Base-by-base conservation (phyloP, 2,113 vertebrate species). In the Sylvilagus bachmani region DNA sequence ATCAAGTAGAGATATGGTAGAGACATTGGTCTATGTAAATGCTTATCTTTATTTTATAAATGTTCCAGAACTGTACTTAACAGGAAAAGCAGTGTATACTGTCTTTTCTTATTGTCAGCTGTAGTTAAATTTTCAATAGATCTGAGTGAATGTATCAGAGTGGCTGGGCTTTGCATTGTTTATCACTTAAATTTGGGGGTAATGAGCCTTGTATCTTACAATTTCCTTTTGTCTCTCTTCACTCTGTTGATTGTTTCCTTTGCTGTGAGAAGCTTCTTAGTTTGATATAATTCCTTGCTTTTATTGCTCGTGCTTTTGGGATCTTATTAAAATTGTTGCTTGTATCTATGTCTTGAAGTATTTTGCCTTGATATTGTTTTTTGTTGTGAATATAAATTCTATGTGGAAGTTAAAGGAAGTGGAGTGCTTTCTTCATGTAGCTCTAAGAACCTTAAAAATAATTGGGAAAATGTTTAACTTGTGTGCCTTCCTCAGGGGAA, bases 11-110 rank as follows among this genome's bases (percentile, higher is more conserved):
- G 27, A 53, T 78, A 36, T 70, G 29, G 64, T 53, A 77, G 75
- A 66, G 62, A 91, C 62, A 61, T 83, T 84, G 22, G 87, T 78
- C 86, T 80, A 12, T 83, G 89, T 85, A 22, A 55, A 66, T 64
- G 38, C n/a, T 6, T 85, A 1, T 95, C 17, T 82, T 58, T 86
- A 58, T 80, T 94, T 90, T 64, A 21, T 16, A 90, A 70, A 51
- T 38, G 31, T 16, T 84, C 6, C 27, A 51, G 69, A 92, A 36
- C 24, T 44, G 3, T 17, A 62, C 25, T 58, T 90, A 67, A 82
- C 38, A 82, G 74, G 13, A 87, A 84, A 87, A 74, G 29, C 62
- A 29, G 78, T 55, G 38, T 6, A 55, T 84, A 64, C 29, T 77
- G 13, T 79, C 69, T 84, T 88, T 85, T 92, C 36, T 93, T 93